Evolutionary conservation across 2,113 vertebrate genomes (phyloP).

Genomic region (Sapayoa aenigma): DNA sequence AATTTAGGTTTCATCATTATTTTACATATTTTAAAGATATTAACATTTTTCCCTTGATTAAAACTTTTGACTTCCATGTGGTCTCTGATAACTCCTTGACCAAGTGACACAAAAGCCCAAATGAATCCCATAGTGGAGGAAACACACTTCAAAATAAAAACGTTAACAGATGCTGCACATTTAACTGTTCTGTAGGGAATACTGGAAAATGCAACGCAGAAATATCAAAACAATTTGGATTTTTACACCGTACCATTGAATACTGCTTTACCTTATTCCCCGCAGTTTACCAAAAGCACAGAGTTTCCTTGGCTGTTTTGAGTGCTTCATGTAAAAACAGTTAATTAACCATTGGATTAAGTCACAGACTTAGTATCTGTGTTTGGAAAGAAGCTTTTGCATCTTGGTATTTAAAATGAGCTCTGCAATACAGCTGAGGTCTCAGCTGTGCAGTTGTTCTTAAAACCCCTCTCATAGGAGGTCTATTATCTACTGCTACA

Average conservation of each 20-base stretch:
- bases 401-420: neutral
- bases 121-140: neutral
- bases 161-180: neutral
- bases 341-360: neutral
- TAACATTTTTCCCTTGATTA: neutral
- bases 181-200: neutral
- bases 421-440: neutral
- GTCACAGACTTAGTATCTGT: neutral
- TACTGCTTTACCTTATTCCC: neutral
- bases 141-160: neutral
- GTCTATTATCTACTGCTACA: neutral
- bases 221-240: neutral
- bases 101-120: neutral
- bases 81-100: neutral
- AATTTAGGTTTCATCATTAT: neutral
- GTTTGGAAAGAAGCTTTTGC: neutral
- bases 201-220: neutral
- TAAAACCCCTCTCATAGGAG: neutral
- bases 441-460: neutral
- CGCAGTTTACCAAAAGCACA: neutral
- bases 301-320: neutral
- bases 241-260: neutral
- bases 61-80: neutral
- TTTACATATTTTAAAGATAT: neutral
- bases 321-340: neutral